Conservation (phyloP, 2,888 invertebrate genomes). For the Crossocerus cetratus region DNA sequence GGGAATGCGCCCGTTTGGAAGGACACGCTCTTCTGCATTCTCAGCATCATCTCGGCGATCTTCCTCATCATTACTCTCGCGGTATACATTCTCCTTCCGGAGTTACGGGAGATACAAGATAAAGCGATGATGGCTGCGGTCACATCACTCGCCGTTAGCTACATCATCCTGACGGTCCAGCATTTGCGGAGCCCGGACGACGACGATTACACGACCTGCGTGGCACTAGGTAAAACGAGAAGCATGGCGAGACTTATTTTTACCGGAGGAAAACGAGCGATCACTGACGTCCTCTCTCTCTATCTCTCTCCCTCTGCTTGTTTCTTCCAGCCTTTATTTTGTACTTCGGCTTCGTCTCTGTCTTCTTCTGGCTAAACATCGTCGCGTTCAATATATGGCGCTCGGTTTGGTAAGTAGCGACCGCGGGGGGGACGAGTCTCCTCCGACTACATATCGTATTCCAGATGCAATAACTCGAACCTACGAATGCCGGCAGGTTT, state of each 20-base stretch:
- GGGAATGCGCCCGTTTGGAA: conserved; percentile 46
- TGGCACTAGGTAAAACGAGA: conserved; percentile 77
- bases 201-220: conserved; percentile 75
- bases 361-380: conserved; percentile 86
- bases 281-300: background rate
- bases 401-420: conserved; percentile 80
- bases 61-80: conserved; percentile 81
- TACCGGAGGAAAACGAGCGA: background rate
- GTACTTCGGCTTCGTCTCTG: conserved; percentile 82
- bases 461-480: background rate
- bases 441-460: background rate
- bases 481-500: conserved; percentile 61
- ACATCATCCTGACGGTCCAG: conserved; percentile 80
- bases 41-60: conserved; percentile 78
- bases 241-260: background rate
- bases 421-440: background rate
- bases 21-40: conserved; percentile 53
- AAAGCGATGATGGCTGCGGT: conserved; percentile 82
- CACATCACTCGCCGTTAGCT: conserved; percentile 80
- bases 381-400: conserved; percentile 84
- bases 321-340: conserved; percentile 79
- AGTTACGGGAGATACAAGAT: conserved; percentile 83
- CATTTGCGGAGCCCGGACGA: conserved; percentile 75
- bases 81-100: conserved; percentile 81
- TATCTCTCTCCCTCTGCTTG: too few relatives aligned